Conservation (phyloP, 1,140 invertebrate species). For the Brachionus plicatilis region DNA sequence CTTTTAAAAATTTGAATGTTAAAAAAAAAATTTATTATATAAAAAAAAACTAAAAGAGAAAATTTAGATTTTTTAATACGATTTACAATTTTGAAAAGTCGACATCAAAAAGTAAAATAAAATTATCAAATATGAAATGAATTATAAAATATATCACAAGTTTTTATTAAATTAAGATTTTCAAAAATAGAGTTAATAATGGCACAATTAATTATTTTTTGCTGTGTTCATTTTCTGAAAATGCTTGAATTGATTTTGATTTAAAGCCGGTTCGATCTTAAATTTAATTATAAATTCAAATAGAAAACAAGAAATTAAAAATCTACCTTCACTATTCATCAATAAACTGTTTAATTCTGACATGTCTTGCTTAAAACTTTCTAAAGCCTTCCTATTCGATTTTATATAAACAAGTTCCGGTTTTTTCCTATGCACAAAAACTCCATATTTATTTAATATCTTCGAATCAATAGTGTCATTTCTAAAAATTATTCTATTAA, state of each 20-base stretch:
- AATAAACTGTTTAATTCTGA: neutral
- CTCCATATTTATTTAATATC: conserved; percentile 34
- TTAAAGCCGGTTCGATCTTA: neutral
- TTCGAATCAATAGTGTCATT: conserved; percentile 38
- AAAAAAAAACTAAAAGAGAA: too few relatives aligned
- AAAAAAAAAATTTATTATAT: too few relatives aligned
- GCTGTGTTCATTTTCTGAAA: neutral
- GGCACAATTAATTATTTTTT: neutral
- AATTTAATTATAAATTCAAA: too few relatives aligned
- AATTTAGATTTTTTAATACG: too few relatives aligned
- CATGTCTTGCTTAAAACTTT: conserved; percentile 32
- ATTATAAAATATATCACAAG: too few relatives aligned
- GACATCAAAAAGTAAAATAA: too few relatives aligned
- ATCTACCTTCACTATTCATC: neutral
- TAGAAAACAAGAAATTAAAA: neutral
- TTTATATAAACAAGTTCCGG: conserved; percentile 30
- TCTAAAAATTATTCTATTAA: neutral
- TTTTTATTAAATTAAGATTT: too few relatives aligned
- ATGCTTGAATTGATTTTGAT: neutral
- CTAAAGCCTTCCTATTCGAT: conserved; percentile 13
- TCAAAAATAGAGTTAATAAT: neutral
- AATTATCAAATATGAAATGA: too few relatives aligned
- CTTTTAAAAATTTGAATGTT: too few relatives aligned
- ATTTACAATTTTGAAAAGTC: too few relatives aligned
- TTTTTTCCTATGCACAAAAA: conserved; percentile 34